Conservation (phyloP, 1,140 invertebrate genomes). For the Colletes latitarsis region DNA sequence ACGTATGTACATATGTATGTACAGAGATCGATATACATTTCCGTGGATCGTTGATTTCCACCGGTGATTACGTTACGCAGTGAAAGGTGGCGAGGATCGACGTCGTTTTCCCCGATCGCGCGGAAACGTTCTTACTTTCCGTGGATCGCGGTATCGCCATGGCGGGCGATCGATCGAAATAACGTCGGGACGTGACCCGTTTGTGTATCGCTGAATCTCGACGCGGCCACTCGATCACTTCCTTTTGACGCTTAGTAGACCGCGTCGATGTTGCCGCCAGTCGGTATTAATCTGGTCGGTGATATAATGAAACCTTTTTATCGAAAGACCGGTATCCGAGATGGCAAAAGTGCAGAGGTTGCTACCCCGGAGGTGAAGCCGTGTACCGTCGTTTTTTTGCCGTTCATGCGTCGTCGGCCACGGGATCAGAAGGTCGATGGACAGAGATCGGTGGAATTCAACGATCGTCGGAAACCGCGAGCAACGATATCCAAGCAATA, state of each 20-base stretch:
- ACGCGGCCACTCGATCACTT: slow-evolving; percentile 5
- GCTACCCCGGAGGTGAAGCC: slow-evolving; percentile 40
- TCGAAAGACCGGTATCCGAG: slow-evolving; percentile 48
- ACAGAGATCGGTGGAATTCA: slow-evolving; percentile 65
- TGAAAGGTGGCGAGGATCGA: background rate
- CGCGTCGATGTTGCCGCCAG: slow-evolving; percentile 17
- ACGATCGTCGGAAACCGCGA: slow-evolving; percentile 51
- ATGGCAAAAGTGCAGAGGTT: slow-evolving; percentile 61
- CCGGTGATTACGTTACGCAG: background rate
- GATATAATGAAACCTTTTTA: slow-evolving; percentile 60
- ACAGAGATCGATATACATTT: too few relatives aligned
- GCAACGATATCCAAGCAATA: background rate
- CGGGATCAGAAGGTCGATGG: slow-evolving; percentile 58
- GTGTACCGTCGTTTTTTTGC: slow-evolving; percentile 43
- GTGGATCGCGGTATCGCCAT: background rate
- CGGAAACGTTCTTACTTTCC: slow-evolving; percentile 1
- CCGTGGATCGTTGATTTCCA: background rate
- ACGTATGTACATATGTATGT: too few relatives aligned
- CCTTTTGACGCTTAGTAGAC: slow-evolving; percentile 26
- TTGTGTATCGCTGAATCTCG: slow-evolving; percentile 11
- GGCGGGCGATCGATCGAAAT: background rate
- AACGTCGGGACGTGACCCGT: slow-evolving; percentile 4
- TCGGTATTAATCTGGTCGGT: slow-evolving; percentile 45
- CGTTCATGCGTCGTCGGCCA: slow-evolving; percentile 59
- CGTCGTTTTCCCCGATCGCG: background rate